Evolutionary conservation across 2,888 invertebrate genomes (phyloP).

Genomic region (Malachius bipustulatus): DNA sequence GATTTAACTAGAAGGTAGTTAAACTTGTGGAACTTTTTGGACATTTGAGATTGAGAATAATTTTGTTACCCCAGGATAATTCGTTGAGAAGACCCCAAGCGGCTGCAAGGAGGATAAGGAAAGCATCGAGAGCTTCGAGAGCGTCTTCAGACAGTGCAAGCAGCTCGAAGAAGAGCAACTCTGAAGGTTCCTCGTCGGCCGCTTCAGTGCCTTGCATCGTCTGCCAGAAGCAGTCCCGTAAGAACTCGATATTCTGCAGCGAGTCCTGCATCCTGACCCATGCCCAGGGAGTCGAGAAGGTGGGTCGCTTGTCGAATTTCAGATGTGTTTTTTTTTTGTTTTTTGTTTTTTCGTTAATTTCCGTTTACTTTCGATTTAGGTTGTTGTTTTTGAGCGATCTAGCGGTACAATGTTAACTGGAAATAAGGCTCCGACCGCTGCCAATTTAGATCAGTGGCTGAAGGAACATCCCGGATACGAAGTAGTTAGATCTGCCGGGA

Average conservation of each 20-base stretch:
- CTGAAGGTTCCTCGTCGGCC: slow-evolving; percentile 12
- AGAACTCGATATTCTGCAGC: slow-evolving; percentile 81
- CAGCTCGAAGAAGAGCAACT: slow-evolving; percentile 17
- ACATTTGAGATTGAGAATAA: too few species aligned
- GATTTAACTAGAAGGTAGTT: too few species aligned
- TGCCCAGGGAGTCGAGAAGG: slow-evolving; percentile 55
- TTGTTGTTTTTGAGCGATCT: slow-evolving; percentile 75
- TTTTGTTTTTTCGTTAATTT: background rate
- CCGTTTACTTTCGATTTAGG: slow-evolving; percentile 21
- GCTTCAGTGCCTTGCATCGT: slow-evolving; percentile 59
- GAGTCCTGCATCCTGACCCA: slow-evolving; percentile 77
- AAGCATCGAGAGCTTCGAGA: slow-evolving; percentile 31
- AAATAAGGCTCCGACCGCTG: slow-evolving; percentile 69
- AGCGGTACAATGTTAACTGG: slow-evolving; percentile 65
- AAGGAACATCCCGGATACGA: slow-evolving; percentile 80
- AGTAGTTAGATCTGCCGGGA: slow-evolving; percentile 53
- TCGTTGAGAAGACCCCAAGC: slow-evolving; percentile 31
- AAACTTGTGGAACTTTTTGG: too few species aligned
- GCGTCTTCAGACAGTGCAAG: slow-evolving; percentile 31
- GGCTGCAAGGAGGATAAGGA: slow-evolving; percentile 33
- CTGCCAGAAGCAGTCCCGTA: slow-evolving; percentile 61
- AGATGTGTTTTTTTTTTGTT: background rate
- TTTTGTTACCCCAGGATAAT: too few species aligned
- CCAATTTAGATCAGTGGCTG: slow-evolving; percentile 71
- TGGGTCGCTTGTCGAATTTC: slow-evolving; percentile 17